Base-by-base conservation (phyloP, 2,888 invertebrate genomes). In the Geotrupes spiniger region DNA sequence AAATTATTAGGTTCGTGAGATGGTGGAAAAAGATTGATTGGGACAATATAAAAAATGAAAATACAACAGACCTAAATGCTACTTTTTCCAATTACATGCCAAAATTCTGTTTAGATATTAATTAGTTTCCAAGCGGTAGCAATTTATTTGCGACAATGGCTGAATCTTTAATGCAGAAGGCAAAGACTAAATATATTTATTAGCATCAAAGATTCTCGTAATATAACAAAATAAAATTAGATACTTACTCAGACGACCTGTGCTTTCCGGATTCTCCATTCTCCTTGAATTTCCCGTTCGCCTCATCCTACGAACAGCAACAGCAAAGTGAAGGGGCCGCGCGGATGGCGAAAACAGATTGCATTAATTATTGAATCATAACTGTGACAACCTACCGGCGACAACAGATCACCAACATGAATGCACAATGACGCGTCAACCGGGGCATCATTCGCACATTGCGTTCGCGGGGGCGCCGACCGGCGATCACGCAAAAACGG, bases 211-310 rank as follows among this genome's bases (percentile, higher is more conserved):
- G 9, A 2, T 9, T 17, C n/a, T 1, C 37, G 6, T n/a, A 8
- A 2, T 38, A 21, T 14, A 9, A 14, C 2, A 33, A 33, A 14
- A 10, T 45, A n/a, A n/a, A n/a, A n/a, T n/a, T n/a, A n/a, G 28
- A 52, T 53, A 75, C 77, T 77, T 70, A 80, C 80, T 79, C 77
- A 51, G 78, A 76, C 17, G 74, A 70, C 57, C 75, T 74, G 55
- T 65, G 66, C 52, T 63, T 68, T 39, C 74, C 76, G 53, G 74
- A 69, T 57, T 80, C 82, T 60, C 80, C 81, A 69, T 85, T 80
- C 66, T 80, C 85, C 66, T 77, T 80, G 62, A 79, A 75, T 70
- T 75, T 78, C 67, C 77, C 78, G 61, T 71, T 69, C 56, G 64
- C 63, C 62, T 76, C 77, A 65, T 76, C 76, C 76, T 77, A 75